Percentiles rank a stretch among this genome's conserved stretches.
phyloP scores from a whole-genome alignment of 2,797 vertebrate genomes.

The Tokudaia tokunoshimensis region DNA sequence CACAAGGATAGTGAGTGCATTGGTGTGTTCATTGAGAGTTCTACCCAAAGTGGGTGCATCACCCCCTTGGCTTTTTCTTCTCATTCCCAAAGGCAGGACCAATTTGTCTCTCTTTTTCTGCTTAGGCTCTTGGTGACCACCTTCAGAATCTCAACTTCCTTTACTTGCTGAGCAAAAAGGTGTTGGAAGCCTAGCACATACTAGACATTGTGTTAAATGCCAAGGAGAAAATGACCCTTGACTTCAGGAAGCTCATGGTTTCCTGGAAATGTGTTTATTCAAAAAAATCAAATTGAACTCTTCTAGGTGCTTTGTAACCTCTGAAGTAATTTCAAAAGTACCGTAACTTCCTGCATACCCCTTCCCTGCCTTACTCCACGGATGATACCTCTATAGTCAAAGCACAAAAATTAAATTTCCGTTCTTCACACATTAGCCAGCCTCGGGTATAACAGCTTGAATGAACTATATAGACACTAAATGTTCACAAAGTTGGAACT shows the following conservation, averaged over 20 bases:
- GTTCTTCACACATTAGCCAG: neutral
- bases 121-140: neutral
- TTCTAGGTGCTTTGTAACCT: neutral
- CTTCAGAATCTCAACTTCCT: neutral
- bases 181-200: neutral
- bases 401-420: neutral
- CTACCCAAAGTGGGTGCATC: neutral
- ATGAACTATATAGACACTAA: neutral
- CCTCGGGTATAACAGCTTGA: neutral
- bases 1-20: neutral
- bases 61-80: neutral
- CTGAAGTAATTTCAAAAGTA: constrained; percentile 47
- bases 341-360: neutral
- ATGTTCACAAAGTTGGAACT: neutral
- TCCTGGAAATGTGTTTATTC: neutral
- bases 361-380: neutral
- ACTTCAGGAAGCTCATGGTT: neutral
- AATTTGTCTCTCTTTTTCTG: neutral
- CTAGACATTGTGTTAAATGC: neutral
- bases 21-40: neutral
- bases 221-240: neutral
- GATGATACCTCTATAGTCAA: neutral
- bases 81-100: neutral
- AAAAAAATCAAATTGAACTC: constrained; percentile 10
- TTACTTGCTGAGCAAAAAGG: neutral